phyloP scores from a whole-genome alignment of 2,113 vertebrate genomes.

The Phylloscopus trochiloides region DNA sequence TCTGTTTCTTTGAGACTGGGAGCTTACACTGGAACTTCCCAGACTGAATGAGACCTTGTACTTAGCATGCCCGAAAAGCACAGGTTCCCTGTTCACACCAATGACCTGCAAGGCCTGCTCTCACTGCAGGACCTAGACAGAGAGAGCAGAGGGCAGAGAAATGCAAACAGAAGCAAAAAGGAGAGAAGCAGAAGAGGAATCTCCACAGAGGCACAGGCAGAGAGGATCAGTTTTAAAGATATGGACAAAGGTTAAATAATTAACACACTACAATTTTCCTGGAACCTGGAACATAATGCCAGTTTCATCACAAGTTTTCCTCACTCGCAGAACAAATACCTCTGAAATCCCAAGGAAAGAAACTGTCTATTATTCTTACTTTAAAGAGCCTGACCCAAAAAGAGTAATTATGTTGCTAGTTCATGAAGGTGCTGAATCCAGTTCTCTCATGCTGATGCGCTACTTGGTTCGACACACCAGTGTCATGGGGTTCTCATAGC shows the following conservation, averaged over 20 bases:
- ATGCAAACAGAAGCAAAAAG: background rate
- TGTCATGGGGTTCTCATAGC: background rate
- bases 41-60: background rate
- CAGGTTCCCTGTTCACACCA: background rate
- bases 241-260: background rate
- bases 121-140: fast-evolving
- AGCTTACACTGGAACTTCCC: background rate
- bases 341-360: background rate
- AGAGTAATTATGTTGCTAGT: background rate
- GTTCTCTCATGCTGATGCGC: background rate
- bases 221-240: background rate
- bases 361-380: background rate
- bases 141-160: background rate
- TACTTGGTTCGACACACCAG: background rate
- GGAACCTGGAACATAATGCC: background rate
- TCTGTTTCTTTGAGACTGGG: background rate
- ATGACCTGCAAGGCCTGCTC: background rate
- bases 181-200: background rate
- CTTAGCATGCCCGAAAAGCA: background rate
- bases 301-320: background rate
- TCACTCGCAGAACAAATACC: background rate
- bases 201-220: background rate
- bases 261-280: background rate
- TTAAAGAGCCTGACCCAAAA: background rate
- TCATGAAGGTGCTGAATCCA: background rate